These are phyloP conservation scores for Aeoliscus strigatus DNA, from an alignment of 2,797 vertebrate species.

Conservation along the genomic window DNA sequence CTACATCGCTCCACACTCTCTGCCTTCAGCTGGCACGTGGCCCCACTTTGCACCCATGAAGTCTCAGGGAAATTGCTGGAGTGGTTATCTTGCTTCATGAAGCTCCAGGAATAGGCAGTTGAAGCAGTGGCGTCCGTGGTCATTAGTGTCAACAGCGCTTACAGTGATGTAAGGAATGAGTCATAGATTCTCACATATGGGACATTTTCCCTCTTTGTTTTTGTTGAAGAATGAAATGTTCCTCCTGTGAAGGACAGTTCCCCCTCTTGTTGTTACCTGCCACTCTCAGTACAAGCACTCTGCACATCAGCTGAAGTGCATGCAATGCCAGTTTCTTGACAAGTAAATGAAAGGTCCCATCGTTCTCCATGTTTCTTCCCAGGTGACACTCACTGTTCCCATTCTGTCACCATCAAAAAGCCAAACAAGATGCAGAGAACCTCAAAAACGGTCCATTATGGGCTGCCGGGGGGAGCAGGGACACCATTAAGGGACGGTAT, in stretches of 20 bases:
- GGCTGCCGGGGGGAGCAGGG: constrained; percentile 68
- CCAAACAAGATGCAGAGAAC: constrained; percentile 65
- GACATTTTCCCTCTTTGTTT: constrained; percentile 13
- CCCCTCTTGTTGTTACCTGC: constrained; percentile 49
- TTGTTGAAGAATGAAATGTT: constrained; percentile 19
- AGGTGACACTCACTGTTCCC: constrained; percentile 74
- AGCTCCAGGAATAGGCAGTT: background rate
- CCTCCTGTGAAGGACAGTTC: constrained; percentile 45
- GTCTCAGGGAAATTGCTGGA: constrained; percentile 48
- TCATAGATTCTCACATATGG: constrained; percentile 6
- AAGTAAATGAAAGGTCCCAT: constrained; percentile 74
- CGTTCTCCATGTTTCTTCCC: constrained; percentile 71
- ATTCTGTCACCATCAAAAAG: constrained; percentile 77
- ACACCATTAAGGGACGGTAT: constrained; percentile 75
- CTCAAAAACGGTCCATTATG: constrained; percentile 77
- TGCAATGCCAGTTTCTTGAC: constrained; percentile 64
- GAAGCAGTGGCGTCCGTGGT: background rate
- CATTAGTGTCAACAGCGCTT: constrained; percentile 7
- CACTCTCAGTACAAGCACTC: constrained; percentile 46
- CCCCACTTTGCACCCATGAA: constrained; percentile 22
- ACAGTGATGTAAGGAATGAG: constrained; percentile 2
- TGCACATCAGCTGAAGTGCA: constrained; percentile 63
- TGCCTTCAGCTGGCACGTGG: constrained; percentile 10
- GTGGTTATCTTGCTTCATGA: constrained; percentile 14
- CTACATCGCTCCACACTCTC: constrained; percentile 21